phyloP scores from a whole-genome alignment of 2,888 invertebrate genomes.

The Patella ulyssiponensis region DNA sequence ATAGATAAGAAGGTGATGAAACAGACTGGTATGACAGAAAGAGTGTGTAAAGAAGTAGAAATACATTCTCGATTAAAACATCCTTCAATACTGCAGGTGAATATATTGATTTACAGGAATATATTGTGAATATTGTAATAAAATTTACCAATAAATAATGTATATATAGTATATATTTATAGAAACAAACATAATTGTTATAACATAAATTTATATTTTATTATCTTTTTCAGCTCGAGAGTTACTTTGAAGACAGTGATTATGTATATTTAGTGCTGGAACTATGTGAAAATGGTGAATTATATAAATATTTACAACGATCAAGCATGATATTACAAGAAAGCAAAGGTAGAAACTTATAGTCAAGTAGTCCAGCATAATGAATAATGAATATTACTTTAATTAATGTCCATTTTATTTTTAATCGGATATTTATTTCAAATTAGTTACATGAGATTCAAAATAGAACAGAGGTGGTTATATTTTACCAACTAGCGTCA shows the following conservation, averaged over 20 bases:
- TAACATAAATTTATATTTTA: not conserved
- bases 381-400: too few species aligned
- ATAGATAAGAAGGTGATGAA: conserved; percentile 93
- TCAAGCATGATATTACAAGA: conserved; percentile 73
- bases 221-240: conserved; percentile 77
- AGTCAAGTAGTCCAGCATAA: too few species aligned
- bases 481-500: too few species aligned
- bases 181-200: too few species aligned
- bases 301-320: conserved; percentile 86
- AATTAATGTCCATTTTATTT: conserved; percentile 61
- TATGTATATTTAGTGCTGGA: conserved; percentile 95
- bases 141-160: not conserved
- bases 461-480: too few species aligned
- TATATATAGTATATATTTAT: too few species aligned
- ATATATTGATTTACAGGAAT: not conserved
- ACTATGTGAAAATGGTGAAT: conserved; percentile 91
- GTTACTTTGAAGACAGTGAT: conserved; percentile 92
- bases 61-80: conserved; percentile 93
- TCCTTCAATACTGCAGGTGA: conserved; percentile 83
- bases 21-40: conserved; percentile 85
- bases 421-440: too few species aligned
- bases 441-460: too few species aligned
- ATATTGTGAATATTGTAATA: not conserved
- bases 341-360: conserved; percentile 72
- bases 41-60: conserved; percentile 91